Conservation (phyloP, 2,888 invertebrate genomes). For the Luperina testacea region DNA sequence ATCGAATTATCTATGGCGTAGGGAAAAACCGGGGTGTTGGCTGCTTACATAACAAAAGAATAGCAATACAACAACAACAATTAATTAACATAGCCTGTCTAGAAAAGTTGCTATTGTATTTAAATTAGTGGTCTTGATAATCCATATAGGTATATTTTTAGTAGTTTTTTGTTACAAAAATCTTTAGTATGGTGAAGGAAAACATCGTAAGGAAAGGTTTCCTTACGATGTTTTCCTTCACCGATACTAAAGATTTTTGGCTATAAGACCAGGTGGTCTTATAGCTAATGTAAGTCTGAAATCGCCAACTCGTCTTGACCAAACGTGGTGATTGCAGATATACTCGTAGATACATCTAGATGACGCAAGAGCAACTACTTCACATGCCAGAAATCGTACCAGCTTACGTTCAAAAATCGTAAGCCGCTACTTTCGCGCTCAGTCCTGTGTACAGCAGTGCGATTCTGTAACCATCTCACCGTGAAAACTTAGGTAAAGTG, state of each 20-base stretch:
- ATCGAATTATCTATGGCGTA: slow-evolving; percentile 41
- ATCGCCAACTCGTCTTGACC: not conserved
- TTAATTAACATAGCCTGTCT: not conserved
- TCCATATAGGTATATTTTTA: not conserved
- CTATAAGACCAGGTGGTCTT: no score
- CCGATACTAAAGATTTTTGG: no score
- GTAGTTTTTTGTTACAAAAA: not conserved
- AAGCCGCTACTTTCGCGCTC: no score
- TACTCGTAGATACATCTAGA: no score
- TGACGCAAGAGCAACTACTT: no score
- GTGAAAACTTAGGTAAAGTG: no score
- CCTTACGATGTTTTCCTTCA: no score
- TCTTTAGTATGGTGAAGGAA: not conserved
- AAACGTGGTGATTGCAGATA: not conserved
- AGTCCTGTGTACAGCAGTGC: no score
- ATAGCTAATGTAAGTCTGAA: not conserved
- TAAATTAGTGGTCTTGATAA: not conserved
- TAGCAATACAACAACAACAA: not conserved
- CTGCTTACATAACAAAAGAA: slow-evolving; percentile 58
- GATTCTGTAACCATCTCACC: no score
- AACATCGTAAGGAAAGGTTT: not conserved
- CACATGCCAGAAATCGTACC: no score
- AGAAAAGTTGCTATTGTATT: not conserved
- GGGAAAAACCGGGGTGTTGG: slow-evolving; percentile 68
- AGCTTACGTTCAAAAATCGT: no score